Conservation (phyloP, 2,888 invertebrate genomes). For the Pardosa pseudoannulata region DNA sequence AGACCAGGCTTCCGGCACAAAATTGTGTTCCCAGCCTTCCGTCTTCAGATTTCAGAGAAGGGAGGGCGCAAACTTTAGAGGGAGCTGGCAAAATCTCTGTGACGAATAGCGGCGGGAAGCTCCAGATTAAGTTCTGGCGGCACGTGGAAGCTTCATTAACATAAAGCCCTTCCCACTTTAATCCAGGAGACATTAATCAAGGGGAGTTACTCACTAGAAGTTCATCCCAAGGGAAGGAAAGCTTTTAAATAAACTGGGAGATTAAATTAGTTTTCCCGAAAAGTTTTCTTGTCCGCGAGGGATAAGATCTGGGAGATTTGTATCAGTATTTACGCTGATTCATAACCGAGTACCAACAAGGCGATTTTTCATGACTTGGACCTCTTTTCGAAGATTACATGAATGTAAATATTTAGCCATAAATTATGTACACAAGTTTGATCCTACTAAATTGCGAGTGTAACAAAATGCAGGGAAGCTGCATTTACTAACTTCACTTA, state of each 20-base stretch:
- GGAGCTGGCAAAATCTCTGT: constrained; percentile 63
- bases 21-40: constrained; percentile 41
- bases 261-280: constrained; percentile 60
- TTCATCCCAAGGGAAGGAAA: constrained; percentile 43
- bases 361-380: constrained; percentile 11
- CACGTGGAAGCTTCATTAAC: constrained; percentile 51
- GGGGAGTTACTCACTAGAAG: constrained; percentile 50
- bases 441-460: not conserved
- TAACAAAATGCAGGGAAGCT: not conserved
- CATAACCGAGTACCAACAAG: constrained; percentile 27
- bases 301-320: constrained; percentile 33
- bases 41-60: constrained; percentile 39
- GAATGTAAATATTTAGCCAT: not conserved
- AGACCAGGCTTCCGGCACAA: constrained; percentile 59
- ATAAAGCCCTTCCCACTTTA: constrained; percentile 62
- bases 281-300: constrained; percentile 49
- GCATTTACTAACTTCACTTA: too few relatives aligned
- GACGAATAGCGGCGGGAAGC: constrained; percentile 58
- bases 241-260: constrained; percentile 65
- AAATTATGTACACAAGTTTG: not conserved
- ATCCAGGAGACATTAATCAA: constrained; percentile 60
- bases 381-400: constrained; percentile 5
- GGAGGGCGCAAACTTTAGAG: constrained; percentile 43
- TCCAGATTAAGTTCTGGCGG: constrained; percentile 54
- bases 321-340: constrained; percentile 45